Base-by-base conservation (phyloP, 2,113 vertebrate species). In the Chamaea fasciata region DNA sequence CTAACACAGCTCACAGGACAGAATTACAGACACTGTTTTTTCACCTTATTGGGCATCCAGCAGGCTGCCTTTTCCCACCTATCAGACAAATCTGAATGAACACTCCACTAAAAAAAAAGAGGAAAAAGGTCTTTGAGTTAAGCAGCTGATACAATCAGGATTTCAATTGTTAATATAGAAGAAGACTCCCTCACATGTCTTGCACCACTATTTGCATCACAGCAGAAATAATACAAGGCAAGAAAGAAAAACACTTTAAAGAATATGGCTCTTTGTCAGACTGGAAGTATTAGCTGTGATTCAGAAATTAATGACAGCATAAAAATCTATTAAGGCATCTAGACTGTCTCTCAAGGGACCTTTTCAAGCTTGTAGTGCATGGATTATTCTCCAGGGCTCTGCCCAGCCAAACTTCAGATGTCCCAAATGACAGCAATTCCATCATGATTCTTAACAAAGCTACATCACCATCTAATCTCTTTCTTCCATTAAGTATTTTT, bases 271-370 rank as follows among this genome's bases (percentile, higher is more conserved):
- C 94, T 94, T 96, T 95, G 83, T 91, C 88, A 95, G 90, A 94
- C 75, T 86, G 33, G 44, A 89, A 83, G 49, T 92, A 96, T 95
- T 95, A 95, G 47, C 83, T 77, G 67, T 78, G 83, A 95, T 96
- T 97, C 95, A 94, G 69, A 92, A 93, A 97, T 94, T 96, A 94
- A 95, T 92, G 84, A 94, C 84, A 90, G 87, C 77, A 95, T 95
- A 94, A 96, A 95, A 96, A 96, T 96, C 92, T 96, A 95, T 96
- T 94, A 96, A 95, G 82, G 89, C 87, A 96, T 93, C 94, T 95
- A 94, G 91, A 94, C 87, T 90, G 41, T 90, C 73, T 93, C 95
- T 95, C 94, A 0, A 75, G 92, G 92, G 95, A 69, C 70, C 67
- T 92, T 83, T 96, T 74, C 92, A 96, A 69, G 52, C 91, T 91